Base-by-base conservation (phyloP, 2,888 invertebrate genomes). In the Hermaeophaga mercurialis region DNA sequence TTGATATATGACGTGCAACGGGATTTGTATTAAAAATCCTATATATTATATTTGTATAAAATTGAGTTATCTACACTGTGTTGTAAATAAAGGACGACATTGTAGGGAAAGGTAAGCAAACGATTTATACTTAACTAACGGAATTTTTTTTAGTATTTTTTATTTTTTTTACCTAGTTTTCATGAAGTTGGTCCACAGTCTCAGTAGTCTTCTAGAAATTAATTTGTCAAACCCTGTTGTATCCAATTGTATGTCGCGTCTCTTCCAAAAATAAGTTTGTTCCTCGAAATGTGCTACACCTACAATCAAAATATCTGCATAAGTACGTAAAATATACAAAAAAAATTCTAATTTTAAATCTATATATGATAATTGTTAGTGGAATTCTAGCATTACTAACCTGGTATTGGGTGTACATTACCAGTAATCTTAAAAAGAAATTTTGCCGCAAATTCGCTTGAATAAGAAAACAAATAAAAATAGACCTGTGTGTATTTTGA, bases 221-320 rank as follows among this genome's bases (percentile, higher is more conserved):
- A 58, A 17, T 39, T 58, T 15, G 38, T 60, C 58, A 15, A 34
- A 11, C 26, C 54, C 50, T n/a, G 14, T 36, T 17, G 58, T 58
- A 19, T 43, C 24, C 2, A 44, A 7, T 11, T 41, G 9, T n/a
- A 44, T 26, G 1, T 15, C 28, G 7, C 28, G 17, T 26, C 48
- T 39, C 39, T 49, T 62, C 61, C 62, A 65, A 8, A 64, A 11
- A 17, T 54, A 65, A 36, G 22, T 18, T 14, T 59, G 8, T 11
- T 65, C 65, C 54, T 65, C 65, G 1, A 39, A 18, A 46, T 65
- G 65, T 9, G 55, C 38, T 8, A 61, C 63, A 8, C 63, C 65
- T 65, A 24, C 8, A 57, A 31, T n/a, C n/a, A n/a, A n/a, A n/a
- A n/a, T n/a, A n/a, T n/a, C n/a, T n/a, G n/a, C n/a, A n/a, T n/a